Evolutionary conservation across 1,140 invertebrate genomes (phyloP), one percentile per base, ranked within the genome.

Genomic region (Drosophila nigromelanica): DNA sequence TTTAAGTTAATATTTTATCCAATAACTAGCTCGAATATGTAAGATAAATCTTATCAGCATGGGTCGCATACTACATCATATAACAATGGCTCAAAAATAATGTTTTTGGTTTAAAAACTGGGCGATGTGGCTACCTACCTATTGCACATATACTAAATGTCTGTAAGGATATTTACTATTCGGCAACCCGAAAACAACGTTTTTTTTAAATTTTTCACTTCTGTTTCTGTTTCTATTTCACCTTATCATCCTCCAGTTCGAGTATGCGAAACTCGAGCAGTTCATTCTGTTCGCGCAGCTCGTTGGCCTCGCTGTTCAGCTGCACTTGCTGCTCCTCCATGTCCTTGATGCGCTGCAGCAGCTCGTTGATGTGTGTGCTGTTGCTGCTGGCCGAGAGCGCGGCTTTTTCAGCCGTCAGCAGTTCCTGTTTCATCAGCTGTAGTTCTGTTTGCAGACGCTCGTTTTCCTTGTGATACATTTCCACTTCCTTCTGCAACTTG

Each of bases 231-330:
- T 27, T 27, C 27, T 27, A 6, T 27, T 74, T 81, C 61, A 92
- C 91, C 90, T 92, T 92, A 81, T 92, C 91, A 54, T 93, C 92
- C 70, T 93, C 93, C 55, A 93, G 73, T 62, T 93, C 93, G 15
- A 93, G 85, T 59, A 93, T 92, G 33, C 93, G 87, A 91, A 93
- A 93, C 82, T 93, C 93, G 30, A 93, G 89, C 14, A 93, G 77
- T 80, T 93, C 93, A 70, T 93, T 93, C 69, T 93, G 93, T 66
- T 93, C 93, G 15, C 92, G 85, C 48, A 93, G 68, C 66, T 93
- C 93, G 73, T 92, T 91, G 51, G 92, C 58, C 64, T 93, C 92
- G 11, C 80, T 74, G 61, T 89, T 86, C 8, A 93, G 76, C 43
- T 91, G 75, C 70, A 92, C 76, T 45, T 92, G 92, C 39, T 92